These are phyloP conservation scores for Elephas maximus DNA, from an alignment of 2,113 vertebrate species.

Conservation along the genomic window DNA sequence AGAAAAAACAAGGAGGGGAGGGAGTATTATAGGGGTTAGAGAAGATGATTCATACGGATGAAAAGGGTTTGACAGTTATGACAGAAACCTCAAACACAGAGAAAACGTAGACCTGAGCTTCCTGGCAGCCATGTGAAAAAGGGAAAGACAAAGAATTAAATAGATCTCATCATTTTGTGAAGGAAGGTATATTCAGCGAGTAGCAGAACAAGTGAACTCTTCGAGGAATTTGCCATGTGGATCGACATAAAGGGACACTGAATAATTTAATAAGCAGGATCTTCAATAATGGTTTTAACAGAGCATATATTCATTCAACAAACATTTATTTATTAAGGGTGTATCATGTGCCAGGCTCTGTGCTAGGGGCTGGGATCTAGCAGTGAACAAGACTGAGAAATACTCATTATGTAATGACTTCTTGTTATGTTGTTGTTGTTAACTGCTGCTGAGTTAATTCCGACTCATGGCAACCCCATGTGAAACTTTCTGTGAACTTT, in stretches of 20 bases:
- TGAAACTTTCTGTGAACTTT: background rate
- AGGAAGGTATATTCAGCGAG: background rate
- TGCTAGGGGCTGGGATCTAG: background rate
- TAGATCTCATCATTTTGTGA: conserved; percentile 13
- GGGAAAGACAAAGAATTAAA: conserved; percentile 24
- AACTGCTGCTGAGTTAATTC: background rate
- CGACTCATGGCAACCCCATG: background rate
- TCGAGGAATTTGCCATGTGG: background rate
- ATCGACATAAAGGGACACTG: background rate
- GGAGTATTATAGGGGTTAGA: background rate
- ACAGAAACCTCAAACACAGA: conserved; percentile 55
- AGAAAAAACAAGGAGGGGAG: background rate
- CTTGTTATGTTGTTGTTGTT: background rate
- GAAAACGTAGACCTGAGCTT: conserved; percentile 52
- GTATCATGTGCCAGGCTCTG: background rate
- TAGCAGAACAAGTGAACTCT: background rate
- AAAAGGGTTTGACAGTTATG: background rate
- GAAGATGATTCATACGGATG: background rate
- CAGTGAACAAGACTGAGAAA: background rate
- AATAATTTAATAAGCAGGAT: background rate
- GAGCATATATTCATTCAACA: background rate
- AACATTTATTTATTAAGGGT: background rate
- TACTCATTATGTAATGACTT: background rate
- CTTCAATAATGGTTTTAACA: conserved; percentile 8
- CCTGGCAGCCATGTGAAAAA: conserved; percentile 37